Evolutionary conservation across 2,113 vertebrate genomes (phyloP), one percentile per base, ranked within the genome.

Genomic region (Meles meles): DNA sequence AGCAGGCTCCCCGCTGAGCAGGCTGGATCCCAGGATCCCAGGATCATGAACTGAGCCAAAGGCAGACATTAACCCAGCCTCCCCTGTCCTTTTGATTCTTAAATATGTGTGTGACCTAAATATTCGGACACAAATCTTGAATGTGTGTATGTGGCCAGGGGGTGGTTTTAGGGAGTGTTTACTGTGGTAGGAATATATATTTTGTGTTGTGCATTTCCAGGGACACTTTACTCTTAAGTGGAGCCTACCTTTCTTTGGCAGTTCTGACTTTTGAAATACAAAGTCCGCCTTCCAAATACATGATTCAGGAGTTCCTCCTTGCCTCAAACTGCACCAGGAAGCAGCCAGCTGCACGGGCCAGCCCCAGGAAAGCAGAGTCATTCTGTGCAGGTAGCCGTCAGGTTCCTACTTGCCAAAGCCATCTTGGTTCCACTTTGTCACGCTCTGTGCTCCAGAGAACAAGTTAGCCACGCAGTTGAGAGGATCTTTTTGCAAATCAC

Each of bases 341-440:
- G 97, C 98, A 49, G 47, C 47, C 47, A 49, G 47, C 47, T 13
- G 47, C 47, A 93, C 93, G 97, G 98, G 97, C 97, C 94, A 98
- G 96, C 95, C 96, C 94, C 96, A 3, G 67, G 96, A 96, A 95
- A 92, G 97, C 88, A 96, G 92, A 92, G 97, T 97, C 97, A 97
- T 96, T 93, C 88, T 63, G 93, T 34, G 77, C 97, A 95, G 97
- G 94, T 94, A 97, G 71, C 86, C 7, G 98, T 98, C 98, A 97
- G 96, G 98, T 98, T 98, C 96, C 93, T 98, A 98, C 98, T 98
- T 98, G 98, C 94, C 94, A 88, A 96, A 98, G 97, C 98, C 96
- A 92, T 96, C 95, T 71, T 86, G 96, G 79, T 63, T 95, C 95
- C 59, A 3, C 95, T 89, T 42, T 90, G 97, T 98, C 97, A 69